Conservation (phyloP, 2,888 invertebrate genomes). For the Sceliomorpha sp. region DNA sequence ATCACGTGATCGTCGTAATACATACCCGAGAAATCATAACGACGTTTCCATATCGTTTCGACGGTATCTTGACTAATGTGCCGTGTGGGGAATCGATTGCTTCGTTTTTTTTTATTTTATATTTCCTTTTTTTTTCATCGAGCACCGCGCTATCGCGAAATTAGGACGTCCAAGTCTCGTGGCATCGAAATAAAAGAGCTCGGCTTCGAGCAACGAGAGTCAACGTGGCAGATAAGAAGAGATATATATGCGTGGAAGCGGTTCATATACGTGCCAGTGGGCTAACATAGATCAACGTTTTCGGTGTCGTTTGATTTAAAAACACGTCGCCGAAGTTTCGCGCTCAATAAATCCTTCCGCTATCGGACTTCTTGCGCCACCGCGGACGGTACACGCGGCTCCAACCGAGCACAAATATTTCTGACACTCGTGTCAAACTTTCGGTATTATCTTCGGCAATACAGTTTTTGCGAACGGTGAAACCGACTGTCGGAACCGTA, state of each 20-base stretch:
- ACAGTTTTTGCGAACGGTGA: conserved; percentile 17
- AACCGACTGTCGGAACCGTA: conserved; percentile 15
- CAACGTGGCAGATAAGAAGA: conserved; percentile 42
- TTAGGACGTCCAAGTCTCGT: conserved; percentile 4
- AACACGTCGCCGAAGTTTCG: conserved; percentile 51
- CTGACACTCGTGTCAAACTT: conserved; percentile 33
- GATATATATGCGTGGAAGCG: conserved; percentile 54
- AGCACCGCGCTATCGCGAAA: not conserved
- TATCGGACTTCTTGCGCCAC: conserved; percentile 45
- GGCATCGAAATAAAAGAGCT: conserved; percentile 21
- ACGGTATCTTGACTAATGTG: no score
- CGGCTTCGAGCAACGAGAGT: conserved; percentile 24
- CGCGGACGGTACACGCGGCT: conserved; percentile 17
- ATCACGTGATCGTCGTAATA: conserved; percentile 25
- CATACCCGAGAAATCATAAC: conserved; percentile 20
- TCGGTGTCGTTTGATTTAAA: conserved; percentile 54
- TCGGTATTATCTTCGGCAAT: conserved; percentile 13
- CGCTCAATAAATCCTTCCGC: conserved; percentile 54
- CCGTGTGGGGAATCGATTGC: no score
- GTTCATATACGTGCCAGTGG: conserved; percentile 36
- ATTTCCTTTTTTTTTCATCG: no score
- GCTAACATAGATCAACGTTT: conserved; percentile 52
- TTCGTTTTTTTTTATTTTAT: not conserved
- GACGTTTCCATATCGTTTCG: no score
- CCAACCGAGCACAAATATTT: conserved; percentile 37